Conservation (phyloP, 64 coral and sea anemone genomes). For the Actinia equina region DNA sequence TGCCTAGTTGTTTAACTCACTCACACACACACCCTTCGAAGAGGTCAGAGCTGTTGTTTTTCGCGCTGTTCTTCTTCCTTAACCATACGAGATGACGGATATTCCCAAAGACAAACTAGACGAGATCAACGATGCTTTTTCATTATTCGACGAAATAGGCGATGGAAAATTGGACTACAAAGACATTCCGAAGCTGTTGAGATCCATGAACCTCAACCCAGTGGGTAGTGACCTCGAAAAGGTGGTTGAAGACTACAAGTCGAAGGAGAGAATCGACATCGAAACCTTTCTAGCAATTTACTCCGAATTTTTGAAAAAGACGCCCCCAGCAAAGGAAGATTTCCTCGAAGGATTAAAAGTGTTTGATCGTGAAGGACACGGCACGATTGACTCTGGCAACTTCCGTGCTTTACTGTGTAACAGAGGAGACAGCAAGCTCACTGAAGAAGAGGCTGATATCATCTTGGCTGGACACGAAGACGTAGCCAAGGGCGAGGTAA, state of each 20-base stretch:
- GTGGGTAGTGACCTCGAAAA: slow-evolving; percentile 61
- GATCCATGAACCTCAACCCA: slow-evolving; percentile 72
- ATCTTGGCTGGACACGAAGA: slow-evolving; percentile 65
- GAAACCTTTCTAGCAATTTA: slow-evolving; percentile 66
- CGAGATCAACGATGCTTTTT: slow-evolving; percentile 70
- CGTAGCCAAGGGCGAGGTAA: slow-evolving; percentile 56
- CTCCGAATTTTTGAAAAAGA: slow-evolving; percentile 60
- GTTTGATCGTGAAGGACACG: slow-evolving; percentile 79
- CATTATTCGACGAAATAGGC: slow-evolving; percentile 63
- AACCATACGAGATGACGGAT: background rate
- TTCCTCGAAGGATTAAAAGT: slow-evolving; percentile 88
- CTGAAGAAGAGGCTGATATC: slow-evolving; percentile 60
- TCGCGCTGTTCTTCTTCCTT: background rate
- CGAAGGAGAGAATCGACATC: slow-evolving; percentile 52
- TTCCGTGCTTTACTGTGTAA: slow-evolving; percentile 63
- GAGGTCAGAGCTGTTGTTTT: background rate
- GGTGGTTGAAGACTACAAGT: slow-evolving; percentile 40
- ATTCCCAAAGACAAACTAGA: slow-evolving; percentile 14
- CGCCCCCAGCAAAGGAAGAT: slow-evolving; percentile 69
- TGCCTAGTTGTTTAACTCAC: background rate
- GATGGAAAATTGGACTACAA: slow-evolving; percentile 78
- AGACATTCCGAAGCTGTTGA: slow-evolving; percentile 46
- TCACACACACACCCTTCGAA: background rate
- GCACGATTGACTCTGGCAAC: slow-evolving; percentile 64
- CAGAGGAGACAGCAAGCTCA: slow-evolving; percentile 68